Conservation (phyloP, 2,888 invertebrate genomes). For the Glyphotaelius pellucidus region DNA sequence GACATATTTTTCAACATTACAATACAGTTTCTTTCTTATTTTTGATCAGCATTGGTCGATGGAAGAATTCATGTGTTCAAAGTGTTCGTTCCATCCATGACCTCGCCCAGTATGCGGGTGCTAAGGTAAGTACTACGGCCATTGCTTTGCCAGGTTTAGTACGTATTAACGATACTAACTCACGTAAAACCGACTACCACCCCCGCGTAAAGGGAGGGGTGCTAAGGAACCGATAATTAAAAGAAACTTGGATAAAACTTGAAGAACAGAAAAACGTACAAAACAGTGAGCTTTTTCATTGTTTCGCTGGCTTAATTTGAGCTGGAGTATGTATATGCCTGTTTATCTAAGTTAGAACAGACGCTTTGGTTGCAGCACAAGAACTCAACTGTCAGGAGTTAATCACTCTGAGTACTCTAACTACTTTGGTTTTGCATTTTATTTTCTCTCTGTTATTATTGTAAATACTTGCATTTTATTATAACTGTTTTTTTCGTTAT, state of each 20-base stretch:
- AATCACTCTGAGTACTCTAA: too few species aligned
- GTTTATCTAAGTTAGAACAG: too few species aligned
- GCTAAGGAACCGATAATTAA: background rate
- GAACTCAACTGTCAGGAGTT: too few species aligned
- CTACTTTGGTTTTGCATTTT: too few species aligned
- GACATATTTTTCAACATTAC: background rate
- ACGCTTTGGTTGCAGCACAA: too few species aligned
- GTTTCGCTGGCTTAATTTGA: too few species aligned
- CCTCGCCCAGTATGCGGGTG: background rate
- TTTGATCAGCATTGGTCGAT: background rate
- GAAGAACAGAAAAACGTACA: too few species aligned
- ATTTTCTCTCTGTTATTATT: too few species aligned
- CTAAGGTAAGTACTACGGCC: background rate
- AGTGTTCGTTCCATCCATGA: background rate
- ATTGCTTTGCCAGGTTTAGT: background rate
- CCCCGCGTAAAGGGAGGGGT: background rate
- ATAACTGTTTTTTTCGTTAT: too few species aligned
- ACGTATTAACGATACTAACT: background rate
- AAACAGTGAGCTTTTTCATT: too few species aligned
- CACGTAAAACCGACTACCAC: background rate
- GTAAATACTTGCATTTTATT: too few species aligned
- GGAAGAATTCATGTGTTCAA: background rate
- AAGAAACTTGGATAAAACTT: background rate
- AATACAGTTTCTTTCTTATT: background rate
- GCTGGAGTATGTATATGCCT: too few species aligned